Base-by-base conservation (phyloP, 1,140 invertebrate genomes). In the Melitaea cinxia region DNA sequence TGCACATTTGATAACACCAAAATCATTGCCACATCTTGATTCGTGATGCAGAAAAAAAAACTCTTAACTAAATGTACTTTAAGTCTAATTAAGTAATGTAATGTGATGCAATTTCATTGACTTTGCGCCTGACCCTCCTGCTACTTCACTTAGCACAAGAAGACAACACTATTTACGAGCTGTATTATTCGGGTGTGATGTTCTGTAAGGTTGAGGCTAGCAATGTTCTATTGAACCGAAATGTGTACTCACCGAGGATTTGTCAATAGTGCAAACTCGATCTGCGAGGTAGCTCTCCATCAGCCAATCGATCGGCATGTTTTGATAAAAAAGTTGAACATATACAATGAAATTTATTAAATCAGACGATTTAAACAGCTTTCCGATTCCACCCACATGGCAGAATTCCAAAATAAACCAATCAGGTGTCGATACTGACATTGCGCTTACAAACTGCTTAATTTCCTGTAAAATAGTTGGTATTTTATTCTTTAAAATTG, bases 321-420 rank as follows among this genome's bases (percentile, higher is more conserved):
- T 97, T 80, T 96, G 96, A 89, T 98, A 96, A 91, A 99, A 98
- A 92, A 97, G 97, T 74, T 99, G 93, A 78, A 99, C 97, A 89
- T 99, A 99, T 78, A 97, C 96, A 12, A 98, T 95, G 23, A 99
- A 91, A 91, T 95, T 95, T 5, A 96, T 96, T 17, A 99, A 89
- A 84, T 99, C 96, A 0, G 95, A 94, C 53, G 96, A 96, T 83
- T 96, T 96, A 88, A 99, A 98, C 92, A 99, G 93, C 93, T 99
- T 99, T 7, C 96, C 97, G 63, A 98, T 98, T 80, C 98, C 98
- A 35, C 97, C 97, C 0, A 99, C 92, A 63, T 97, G 95, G 79
- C 98, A 99, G 86, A 98, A 99, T 80, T 99, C 98, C 5, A 99
- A 87, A 21, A 99, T 94, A 74, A 99, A 95, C 98, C 98, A 99